These are phyloP conservation scores for Drosophila rufa DNA, from an alignment of 1,140 invertebrate genomes.

Conservation along the genomic window DNA sequence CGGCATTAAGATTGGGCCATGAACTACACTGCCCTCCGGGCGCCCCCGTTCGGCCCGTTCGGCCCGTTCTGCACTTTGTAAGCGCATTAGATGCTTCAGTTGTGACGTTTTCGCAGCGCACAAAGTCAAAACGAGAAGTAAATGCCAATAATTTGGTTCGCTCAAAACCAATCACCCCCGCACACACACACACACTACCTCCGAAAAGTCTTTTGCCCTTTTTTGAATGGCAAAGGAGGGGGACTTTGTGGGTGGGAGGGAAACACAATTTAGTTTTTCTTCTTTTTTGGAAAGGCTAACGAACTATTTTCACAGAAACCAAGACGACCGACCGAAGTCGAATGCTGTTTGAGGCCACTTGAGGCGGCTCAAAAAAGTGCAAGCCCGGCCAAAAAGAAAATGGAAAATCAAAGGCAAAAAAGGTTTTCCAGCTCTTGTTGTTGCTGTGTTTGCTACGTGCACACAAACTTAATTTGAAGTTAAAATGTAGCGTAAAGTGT, in stretches of 20 bases:
- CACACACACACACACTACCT: constrained; percentile 52
- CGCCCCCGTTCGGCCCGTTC: background rate
- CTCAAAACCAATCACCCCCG: constrained; percentile 77
- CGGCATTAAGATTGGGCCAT: constrained; percentile 63
- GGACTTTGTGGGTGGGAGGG: background rate
- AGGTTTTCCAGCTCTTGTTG: constrained; percentile 50
- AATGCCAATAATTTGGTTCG: constrained; percentile 81
- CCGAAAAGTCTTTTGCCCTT: constrained; percentile 40
- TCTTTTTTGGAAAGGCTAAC: constrained; percentile 75
- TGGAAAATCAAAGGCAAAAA: constrained; percentile 66
- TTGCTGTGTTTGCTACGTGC: constrained; percentile 78
- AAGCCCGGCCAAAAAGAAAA: constrained; percentile 70
- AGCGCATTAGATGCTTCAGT: constrained; percentile 80
- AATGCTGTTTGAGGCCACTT: constrained; percentile 47
- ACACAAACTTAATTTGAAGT: constrained; percentile 83
- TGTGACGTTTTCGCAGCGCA: constrained; percentile 48
- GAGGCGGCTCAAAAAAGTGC: constrained; percentile 64
- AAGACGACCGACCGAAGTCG: constrained; percentile 33
- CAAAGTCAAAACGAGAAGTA: constrained; percentile 80
- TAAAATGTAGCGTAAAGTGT: constrained; percentile 76
- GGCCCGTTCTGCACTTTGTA: constrained; percentile 22
- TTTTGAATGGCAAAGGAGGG: constrained; percentile 38
- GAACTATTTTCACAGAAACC: constrained; percentile 79
- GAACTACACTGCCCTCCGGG: background rate
- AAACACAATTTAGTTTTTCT: constrained; percentile 73